phyloP scores from a whole-genome alignment of 2,888 invertebrate species.

The Apodemia zela region DNA sequence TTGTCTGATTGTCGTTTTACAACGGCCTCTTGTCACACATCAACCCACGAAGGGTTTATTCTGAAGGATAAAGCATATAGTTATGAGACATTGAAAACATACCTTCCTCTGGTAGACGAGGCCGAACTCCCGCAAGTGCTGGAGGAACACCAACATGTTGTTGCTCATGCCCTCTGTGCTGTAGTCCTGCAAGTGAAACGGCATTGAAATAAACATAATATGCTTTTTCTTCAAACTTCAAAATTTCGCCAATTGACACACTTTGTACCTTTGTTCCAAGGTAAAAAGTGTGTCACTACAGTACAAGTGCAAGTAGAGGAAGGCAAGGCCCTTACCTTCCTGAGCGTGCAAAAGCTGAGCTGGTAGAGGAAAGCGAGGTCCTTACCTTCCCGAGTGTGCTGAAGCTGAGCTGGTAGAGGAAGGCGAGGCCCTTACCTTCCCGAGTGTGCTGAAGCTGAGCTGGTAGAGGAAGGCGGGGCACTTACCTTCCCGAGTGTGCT shows the following conservation, averaged over 20 bases:
- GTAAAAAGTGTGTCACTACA: too few species aligned
- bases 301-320: too few species aligned
- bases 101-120: conserved; percentile 98
- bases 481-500: conserved; percentile 92
- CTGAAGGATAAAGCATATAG: too few species aligned
- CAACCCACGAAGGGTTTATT: conserved; percentile 15
- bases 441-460: conserved; percentile 95
- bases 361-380: conserved; percentile 98
- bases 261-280: conserved; percentile 79
- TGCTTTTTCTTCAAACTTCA: too few species aligned
- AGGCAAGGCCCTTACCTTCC: conserved; percentile 93
- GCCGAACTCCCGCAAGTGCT: conserved; percentile 98
- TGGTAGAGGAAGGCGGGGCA: conserved; percentile 98
- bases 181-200: conserved; percentile 84
- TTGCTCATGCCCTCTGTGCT: conserved; percentile 96
- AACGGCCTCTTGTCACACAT: too few species aligned
- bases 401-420: conserved; percentile 97
- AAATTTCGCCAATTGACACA: too few species aligned
- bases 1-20: too few species aligned
- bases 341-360: conserved; percentile 95
- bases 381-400: conserved; percentile 92
- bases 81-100: conserved; percentile 22
- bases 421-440: conserved; percentile 93
- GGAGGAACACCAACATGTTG: conserved; percentile 92
- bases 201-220: too few species aligned